Percentiles rank a stretch among this genome's conserved stretches.
Evolutionary conservation across 2,797 vertebrate genomes (phyloP).

Genomic region (Aldrovandia affinis): DNA sequence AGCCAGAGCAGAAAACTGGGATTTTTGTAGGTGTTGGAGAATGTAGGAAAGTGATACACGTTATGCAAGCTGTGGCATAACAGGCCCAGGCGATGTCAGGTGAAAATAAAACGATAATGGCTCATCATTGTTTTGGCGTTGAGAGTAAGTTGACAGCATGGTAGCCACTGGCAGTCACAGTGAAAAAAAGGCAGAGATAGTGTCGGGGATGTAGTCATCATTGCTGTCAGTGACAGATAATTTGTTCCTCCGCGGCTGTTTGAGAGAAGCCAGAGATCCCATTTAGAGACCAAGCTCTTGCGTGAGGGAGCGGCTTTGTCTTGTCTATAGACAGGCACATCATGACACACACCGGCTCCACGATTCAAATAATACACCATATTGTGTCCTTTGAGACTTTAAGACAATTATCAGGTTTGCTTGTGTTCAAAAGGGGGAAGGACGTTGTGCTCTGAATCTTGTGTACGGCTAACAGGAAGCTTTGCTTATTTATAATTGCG

Average conservation of each 20-base stretch:
- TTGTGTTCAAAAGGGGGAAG: no score
- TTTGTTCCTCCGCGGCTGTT: neutral
- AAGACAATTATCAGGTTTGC: no score
- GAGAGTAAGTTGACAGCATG: neutral
- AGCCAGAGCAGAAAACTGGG: neutral
- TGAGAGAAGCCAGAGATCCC: neutral
- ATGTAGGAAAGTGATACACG: neutral
- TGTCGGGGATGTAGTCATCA: neutral
- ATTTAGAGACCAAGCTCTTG: no score
- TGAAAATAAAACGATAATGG: neutral
- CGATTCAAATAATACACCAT: no score
- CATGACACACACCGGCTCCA: no score
- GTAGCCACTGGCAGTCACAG: neutral
- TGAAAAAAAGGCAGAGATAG: neutral
- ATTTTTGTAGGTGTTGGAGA: neutral
- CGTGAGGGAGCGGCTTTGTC: no score
- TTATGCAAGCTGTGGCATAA: neutral
- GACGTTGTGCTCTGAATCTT: neutral
- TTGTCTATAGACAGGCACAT: no score
- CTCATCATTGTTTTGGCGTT: neutral
- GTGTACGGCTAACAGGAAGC: neutral
- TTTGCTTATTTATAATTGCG: neutral
- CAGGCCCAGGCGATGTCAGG: neutral
- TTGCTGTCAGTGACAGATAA: neutral
- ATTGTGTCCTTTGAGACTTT: no score